Base-by-base conservation (phyloP, 1,140 invertebrate genomes). In the Drosophila bifasciata region DNA sequence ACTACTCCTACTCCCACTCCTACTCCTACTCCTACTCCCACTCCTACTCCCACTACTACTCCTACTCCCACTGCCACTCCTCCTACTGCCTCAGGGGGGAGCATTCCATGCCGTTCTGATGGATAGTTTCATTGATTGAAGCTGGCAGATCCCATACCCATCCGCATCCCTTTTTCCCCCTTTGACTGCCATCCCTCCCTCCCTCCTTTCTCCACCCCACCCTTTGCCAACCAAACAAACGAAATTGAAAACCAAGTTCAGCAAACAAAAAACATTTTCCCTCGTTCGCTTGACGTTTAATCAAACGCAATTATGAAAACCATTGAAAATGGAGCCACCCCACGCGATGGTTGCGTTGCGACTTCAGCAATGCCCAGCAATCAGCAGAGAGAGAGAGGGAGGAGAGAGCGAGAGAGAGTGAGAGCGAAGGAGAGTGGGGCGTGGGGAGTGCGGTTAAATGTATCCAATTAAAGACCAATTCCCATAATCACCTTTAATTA, bases 271-370 rank as follows among this genome's bases (percentile, higher is more conserved):
- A 64, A 63, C 49, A 73, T 71, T 81, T 76, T 67, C 45, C 48
- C 25, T 21, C 21, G n/a, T 8, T 41, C 62, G 13, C 11, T 41
- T 11, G n/a, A 17, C 51, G 64, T 69, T 78, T 81, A 81, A 75
- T 75, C 83, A 81, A 86, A 86, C 72, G 77, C 77, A 78, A 85
- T 85, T 85, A 78, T 77, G 60, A 85, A 80, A 86, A 62, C n/a
- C n/a, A n/a, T n/a, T n/a, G 25, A 11, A 25, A n/a, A n/a, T 19
- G 3, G 16, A 41, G 1, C 11, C n/a, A 32, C 15, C 25, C 13
- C 2, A 8, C 9, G n/a, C 11, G 41, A 13, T 9, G 15, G 9
- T 15, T 21, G 11, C 32, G 32, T 36, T 36, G 32, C 32, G 11
- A 36, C 32, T 36, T 11, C 32, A 11, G 3, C 1, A 13, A 36